Percentiles rank a stretch among this genome's conserved stretches.
These are phyloP conservation scores for Phaonia tiefii DNA, from an alignment of 2,888 invertebrate species.

Conservation along the genomic window DNA sequence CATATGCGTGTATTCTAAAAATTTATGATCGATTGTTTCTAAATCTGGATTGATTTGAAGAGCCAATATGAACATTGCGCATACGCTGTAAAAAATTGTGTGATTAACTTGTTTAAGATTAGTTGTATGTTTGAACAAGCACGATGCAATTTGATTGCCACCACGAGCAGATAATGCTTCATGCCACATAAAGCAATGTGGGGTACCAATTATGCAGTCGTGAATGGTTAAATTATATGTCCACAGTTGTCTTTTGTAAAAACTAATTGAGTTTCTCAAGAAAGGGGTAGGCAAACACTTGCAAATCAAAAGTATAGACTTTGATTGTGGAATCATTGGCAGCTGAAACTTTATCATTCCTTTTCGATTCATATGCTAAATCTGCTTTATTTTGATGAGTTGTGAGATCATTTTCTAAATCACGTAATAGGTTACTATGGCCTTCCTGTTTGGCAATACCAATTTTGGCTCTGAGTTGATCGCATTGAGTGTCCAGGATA, in stretches of 20 bases:
- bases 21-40: constrained; percentile 61
- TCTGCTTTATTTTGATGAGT: constrained; percentile 59
- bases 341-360: constrained; percentile 54
- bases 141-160: constrained; percentile 66
- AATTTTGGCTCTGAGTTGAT: constrained; percentile 59
- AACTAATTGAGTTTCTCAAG: constrained; percentile 54
- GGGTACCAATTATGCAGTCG: constrained; percentile 55
- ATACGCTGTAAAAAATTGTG: constrained; percentile 64
- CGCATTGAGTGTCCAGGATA: constrained; percentile 57
- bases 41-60: constrained; percentile 30
- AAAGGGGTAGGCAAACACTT: constrained; percentile 62
- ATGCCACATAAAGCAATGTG: constrained; percentile 67
- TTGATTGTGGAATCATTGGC: constrained; percentile 47
- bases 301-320: constrained; percentile 65
- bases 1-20: constrained; percentile 52
- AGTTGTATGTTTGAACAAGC: constrained; percentile 58
- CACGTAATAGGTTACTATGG: constrained; percentile 21
- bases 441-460: constrained; percentile 55
- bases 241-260: constrained; percentile 65
- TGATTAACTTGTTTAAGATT: constrained; percentile 58
- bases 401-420: constrained; percentile 51
- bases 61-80: constrained; percentile 59
- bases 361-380: constrained; percentile 57
- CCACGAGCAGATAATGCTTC: constrained; percentile 64
- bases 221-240: constrained; percentile 66